Evolutionary conservation across 2,888 invertebrate genomes (phyloP), one percentile per base, ranked within the genome.

Genomic region (Alloscopus bannaensis): DNA sequence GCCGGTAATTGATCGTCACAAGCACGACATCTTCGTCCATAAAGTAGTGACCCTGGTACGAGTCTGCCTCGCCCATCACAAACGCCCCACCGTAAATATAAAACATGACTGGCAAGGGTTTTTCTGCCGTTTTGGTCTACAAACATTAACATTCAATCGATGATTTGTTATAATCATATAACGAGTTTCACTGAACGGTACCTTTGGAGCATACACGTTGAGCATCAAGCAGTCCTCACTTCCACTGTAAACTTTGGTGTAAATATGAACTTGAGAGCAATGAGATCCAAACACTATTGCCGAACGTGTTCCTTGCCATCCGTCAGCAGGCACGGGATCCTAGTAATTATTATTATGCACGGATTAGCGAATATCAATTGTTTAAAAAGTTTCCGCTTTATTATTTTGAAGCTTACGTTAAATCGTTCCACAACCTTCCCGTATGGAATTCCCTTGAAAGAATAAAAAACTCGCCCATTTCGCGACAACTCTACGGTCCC

Each of bases 191-290:
- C 11, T 50, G 8, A 55, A 60, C 36, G n/a, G 6, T 22, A 83
- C 80, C 26, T 76, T 77, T 40, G 84, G 84, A 31, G 81, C 80
- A 45, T 73, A 81, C 16, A 84, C 62, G 50, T 83, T 84, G 0
- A 84, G 3, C 26, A 65, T 62, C 16, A 84, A 70, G 65, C 84
- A 84, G 26, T 82, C 83, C 42, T 84, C 84, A 3, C 22, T 20
- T 11, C 84, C 84, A 0, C 26, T 6, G 3, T 77, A 57, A 0
- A 20, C 13, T 22, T 36, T 16, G 2, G 22, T 69, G 28, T 68
- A 65, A 6, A 79, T 75, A 47, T 82, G 79, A 6, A 68, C 60
- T 70, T 84, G 84, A 42, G 79, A 68, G 36, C 84, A 84, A 18
- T 50, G 16, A 2, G 76, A 66, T 11, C 81, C 80, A 13, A 57